These are phyloP conservation scores for Phymastichus coffea DNA, from an alignment of 1,140 invertebrate genomes.

Conservation along the genomic window DNA sequence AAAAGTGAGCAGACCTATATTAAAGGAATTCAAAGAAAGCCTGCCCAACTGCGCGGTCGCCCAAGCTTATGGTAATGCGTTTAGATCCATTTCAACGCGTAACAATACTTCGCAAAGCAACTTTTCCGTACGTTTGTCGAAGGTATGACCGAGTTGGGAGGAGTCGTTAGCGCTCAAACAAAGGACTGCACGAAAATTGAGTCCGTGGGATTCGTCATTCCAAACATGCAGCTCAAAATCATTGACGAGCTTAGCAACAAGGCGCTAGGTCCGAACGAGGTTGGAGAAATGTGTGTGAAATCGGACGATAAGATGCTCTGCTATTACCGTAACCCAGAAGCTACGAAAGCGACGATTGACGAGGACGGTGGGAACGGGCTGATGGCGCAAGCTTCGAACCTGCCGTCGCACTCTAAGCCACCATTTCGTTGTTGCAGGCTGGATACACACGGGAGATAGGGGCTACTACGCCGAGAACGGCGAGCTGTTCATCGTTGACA, in stretches of 20 bases:
- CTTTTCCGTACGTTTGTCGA: background rate
- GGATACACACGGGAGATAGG: slow-evolving; percentile 45
- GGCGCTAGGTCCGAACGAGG: slow-evolving; percentile 35
- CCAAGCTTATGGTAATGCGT: slow-evolving; percentile 18
- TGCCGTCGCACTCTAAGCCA: background rate
- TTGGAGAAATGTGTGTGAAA: slow-evolving; percentile 48
- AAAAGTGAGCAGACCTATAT: slow-evolving; percentile 6
- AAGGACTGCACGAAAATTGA: background rate
- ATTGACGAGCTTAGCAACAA: slow-evolving; percentile 26
- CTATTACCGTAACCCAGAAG: slow-evolving; percentile 55
- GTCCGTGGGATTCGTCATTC: slow-evolving; percentile 18
- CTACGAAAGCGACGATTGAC: slow-evolving; percentile 57
- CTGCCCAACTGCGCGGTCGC: background rate
- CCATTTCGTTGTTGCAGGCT: slow-evolving; percentile 27
- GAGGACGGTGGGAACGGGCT: slow-evolving; percentile 52
- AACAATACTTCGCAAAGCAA: background rate
- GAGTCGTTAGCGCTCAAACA: background rate
- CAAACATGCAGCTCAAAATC: slow-evolving; percentile 29
- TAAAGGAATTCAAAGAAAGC: background rate
- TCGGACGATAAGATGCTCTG: slow-evolving; percentile 40
- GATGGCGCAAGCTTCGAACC: no score
- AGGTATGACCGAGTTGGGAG: slow-evolving; percentile 23
- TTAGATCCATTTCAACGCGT: background rate
- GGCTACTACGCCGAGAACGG: slow-evolving; percentile 52
- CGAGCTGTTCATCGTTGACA: slow-evolving; percentile 57